Evolutionary conservation across 2,113 vertebrate species (phyloP), one percentile per base, ranked within the genome.

Genomic region (Corvus hawaiiensis): DNA sequence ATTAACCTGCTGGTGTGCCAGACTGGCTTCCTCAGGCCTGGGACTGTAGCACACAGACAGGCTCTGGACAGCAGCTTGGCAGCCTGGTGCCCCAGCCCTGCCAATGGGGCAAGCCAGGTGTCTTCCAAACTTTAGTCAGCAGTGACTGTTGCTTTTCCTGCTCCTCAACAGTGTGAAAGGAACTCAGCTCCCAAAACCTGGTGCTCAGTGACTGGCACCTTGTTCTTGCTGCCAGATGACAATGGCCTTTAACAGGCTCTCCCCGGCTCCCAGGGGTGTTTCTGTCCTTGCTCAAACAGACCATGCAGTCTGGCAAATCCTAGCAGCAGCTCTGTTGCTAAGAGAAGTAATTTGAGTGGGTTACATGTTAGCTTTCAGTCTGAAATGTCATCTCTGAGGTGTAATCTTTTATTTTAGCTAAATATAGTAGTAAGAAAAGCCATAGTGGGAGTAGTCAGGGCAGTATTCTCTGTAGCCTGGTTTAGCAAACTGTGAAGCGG

Each of bases 281-380:
- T 61, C 79, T 80, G 58, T 85, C 96, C 17, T 77, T 68, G 69
- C 74, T 90, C 24, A 75, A 59, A 90, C 75, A 89, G 77, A 56
- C 61, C 54, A 19, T 18, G 79, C 48, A 1, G 92, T 93, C 93
- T 30, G 0, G 92, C 75, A 96, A 49, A 95, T 90, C 79, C 63
- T 74, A 83, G 75, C 13, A 3, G 90, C 79, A 90, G 85, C 68
- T 86, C 83, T 81, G 93, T 96, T 96, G 92, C 94, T 96, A 95
- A 89, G 96, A 90, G 94, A 89, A 96, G 90, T 93, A 92, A 96
- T 93, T 89, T 68, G 94, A 96, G 96, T 96, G 90, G 92, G 96
- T 63, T 93, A 89, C 68, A 48, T 88, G 73, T 79, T 94, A 90
- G 73, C 86, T 94, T 94, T 94, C 83, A 89, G 96, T 93, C 94